phyloP scores from a whole-genome alignment of 2,888 invertebrate species.

The Trichopria drosophilae region DNA sequence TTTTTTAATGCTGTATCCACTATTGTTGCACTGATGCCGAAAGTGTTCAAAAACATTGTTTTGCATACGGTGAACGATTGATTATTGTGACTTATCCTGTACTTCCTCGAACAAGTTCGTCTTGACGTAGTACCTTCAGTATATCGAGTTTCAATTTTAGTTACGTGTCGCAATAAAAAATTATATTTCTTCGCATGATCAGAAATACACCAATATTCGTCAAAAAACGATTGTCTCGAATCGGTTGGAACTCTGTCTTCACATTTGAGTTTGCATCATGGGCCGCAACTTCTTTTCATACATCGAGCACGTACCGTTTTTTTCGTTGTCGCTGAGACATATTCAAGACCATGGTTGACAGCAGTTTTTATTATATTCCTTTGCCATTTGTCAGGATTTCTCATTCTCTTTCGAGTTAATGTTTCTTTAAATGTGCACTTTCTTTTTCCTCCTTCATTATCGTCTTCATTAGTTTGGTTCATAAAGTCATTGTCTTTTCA shows the following conservation, averaged over 20 bases:
- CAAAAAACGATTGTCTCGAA: background rate
- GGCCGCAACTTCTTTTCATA: constrained; percentile 5
- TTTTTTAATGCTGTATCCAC: constrained; percentile 5
- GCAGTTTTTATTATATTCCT: constrained; percentile 2
- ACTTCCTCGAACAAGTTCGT: no score
- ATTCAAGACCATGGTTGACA: background rate
- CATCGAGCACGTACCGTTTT: background rate
- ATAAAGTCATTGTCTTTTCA: no score
- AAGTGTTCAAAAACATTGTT: constrained; percentile 5
- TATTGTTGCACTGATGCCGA: constrained; percentile 1
- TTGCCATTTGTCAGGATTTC: constrained; percentile 2
- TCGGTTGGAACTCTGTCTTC: background rate
- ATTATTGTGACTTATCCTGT: background rate
- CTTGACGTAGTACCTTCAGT: no score
- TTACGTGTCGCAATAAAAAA: constrained; percentile 1
- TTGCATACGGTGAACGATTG: background rate
- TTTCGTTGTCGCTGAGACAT: background rate
- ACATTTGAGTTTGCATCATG: constrained; percentile 13
- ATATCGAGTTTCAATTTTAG: no score
- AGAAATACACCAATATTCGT: background rate
- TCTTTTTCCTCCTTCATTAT: no score
- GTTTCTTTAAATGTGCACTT: no score
- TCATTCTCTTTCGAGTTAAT: constrained; percentile 7
- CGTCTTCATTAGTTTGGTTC: no score
- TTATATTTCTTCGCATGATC: constrained; percentile 1